Evolutionary conservation across 1,140 invertebrate genomes (phyloP), one percentile per base, ranked within the genome.

Genomic region (Matsumurasca onukii): DNA sequence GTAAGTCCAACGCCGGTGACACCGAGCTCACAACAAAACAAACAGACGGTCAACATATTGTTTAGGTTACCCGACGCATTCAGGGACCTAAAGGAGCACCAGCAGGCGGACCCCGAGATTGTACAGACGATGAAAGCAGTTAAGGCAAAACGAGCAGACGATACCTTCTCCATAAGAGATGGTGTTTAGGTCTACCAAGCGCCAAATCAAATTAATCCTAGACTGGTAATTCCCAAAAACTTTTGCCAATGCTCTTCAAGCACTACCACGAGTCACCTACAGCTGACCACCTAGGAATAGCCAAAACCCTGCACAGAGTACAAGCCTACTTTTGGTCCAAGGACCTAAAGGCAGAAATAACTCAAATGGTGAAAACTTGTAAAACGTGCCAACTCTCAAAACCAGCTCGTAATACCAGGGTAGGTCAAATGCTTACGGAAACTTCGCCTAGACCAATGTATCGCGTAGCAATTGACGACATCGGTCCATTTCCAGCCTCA

Each of bases 181-280:
- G n/a, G 25, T 24, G 30, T 59, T 59, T n/a, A 27, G 30, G 2
- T 29, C 9, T 24, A 29, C 25, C 55, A 59, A 29, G 3, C 25
- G 5, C 55, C 55, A 3, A 59, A 59, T 9, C 22, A 59, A 59
- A 25, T 5, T 27, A 2, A 25, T 13, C 55, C 55, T 59, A 59
- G 55, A 59, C 13, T 59, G 30, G 55, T 59, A 27, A 3, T 59
- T 25, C 55, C 55, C 3, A 27, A 27, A 25, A 29, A 25, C 5
- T 59, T 2, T 22, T 27, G 15, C 2, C 3, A 2, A 2, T 59
- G 22, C 12, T 59, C 15, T 65, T 65, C 25, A 39, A 65, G 27
- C 48, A 65, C 27, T 65, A 65, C 24, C 55, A 59, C n/a, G n/a
- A 45, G 29, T 9, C 39, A 20, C 62, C 34, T 15, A 48, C n/a